Evolutionary conservation across 2,888 invertebrate genomes (phyloP).

Genomic region (Drosophila peninsularis): DNA sequence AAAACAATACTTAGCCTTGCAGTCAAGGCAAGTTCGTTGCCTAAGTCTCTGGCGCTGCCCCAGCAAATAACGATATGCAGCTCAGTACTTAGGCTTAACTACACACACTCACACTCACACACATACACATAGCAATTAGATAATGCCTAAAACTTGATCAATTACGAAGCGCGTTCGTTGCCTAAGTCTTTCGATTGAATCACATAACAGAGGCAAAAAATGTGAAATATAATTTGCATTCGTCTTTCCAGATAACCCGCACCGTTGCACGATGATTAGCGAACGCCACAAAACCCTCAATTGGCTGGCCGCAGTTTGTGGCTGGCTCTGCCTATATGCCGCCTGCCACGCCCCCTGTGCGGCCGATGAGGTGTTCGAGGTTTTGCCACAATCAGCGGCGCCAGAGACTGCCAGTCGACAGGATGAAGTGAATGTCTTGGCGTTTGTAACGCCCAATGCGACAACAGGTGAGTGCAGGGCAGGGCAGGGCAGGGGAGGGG

Average conservation of each 20-base stretch:
- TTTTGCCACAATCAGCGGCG: constrained; percentile 56
- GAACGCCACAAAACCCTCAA: constrained; percentile 81
- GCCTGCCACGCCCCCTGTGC: constrained; percentile 41
- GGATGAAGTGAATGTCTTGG: constrained; percentile 72
- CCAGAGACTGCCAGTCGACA: constrained; percentile 54
- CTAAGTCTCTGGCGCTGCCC: constrained; percentile 17
- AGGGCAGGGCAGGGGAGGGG: neutral
- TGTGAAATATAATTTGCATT: constrained; percentile 42
- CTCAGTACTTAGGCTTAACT: neutral
- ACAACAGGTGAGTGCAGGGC: constrained; percentile 64
- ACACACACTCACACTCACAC: neutral
- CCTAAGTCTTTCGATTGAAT: constrained; percentile 52
- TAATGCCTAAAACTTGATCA: neutral
- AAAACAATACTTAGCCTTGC: neutral
- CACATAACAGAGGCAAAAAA: constrained; percentile 42
- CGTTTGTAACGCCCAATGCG: constrained; percentile 60
- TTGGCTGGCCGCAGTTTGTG: constrained; percentile 79
- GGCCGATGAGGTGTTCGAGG: constrained; percentile 64
- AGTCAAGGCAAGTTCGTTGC: constrained; percentile 8
- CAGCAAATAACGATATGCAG: neutral
- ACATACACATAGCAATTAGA: neutral
- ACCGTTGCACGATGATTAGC: constrained; percentile 75
- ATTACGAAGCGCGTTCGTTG: constrained; percentile 28
- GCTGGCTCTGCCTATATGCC: constrained; percentile 40
- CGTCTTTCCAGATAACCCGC: constrained; percentile 54